Conservation (phyloP, 2,797 vertebrate genomes). For the Rhinichthys osculus region DNA sequence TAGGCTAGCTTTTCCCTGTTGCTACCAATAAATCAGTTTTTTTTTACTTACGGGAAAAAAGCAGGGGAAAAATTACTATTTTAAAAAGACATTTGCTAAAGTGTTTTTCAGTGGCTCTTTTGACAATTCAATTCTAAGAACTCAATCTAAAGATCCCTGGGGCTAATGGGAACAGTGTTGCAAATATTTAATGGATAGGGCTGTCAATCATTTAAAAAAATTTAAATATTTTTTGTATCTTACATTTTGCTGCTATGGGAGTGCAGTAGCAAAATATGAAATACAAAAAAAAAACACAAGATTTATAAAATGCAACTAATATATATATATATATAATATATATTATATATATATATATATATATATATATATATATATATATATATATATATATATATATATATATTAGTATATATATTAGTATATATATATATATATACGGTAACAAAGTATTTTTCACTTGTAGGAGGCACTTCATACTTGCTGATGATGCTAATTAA, state of each 20-base stretch:
- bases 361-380: too few relatives aligned
- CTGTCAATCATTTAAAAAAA: not conserved
- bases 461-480: not conserved
- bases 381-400: too few relatives aligned
- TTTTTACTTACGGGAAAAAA: not conserved
- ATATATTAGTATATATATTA: too few relatives aligned
- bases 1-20: not conserved
- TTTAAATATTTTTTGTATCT: not conserved
- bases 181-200: constrained; percentile 20
- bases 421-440: too few relatives aligned
- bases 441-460: not conserved
- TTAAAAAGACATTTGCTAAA: constrained; percentile 7
- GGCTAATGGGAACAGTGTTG: not conserved
- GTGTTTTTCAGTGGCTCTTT: constrained; percentile 10
- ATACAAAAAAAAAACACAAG: too few relatives aligned
- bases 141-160: constrained; percentile 33
- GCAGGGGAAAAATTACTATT: not conserved
- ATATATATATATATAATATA: too few relatives aligned
- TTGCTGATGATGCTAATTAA: not conserved
- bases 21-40: not conserved
- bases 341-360: too few relatives aligned
- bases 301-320: too few relatives aligned
- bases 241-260: not conserved
- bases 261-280: not conserved
- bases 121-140: constrained; percentile 25